Evolutionary conservation across 2,888 invertebrate genomes (phyloP).

Genomic region (Pseudeuparius sepicola): DNA sequence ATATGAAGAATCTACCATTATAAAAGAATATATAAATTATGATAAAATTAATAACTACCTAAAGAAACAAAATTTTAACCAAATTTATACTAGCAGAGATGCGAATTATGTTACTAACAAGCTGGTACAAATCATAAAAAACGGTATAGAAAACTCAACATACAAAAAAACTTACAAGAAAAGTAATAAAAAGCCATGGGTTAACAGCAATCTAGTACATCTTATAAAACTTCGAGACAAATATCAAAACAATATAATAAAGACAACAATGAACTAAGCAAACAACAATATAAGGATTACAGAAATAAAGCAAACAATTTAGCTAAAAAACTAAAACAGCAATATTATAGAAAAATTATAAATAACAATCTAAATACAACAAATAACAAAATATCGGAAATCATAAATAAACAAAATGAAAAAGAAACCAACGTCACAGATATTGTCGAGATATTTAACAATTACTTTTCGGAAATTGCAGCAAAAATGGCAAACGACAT

Average conservation of each 20-base stretch:
- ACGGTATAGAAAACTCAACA: neutral
- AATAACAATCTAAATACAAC: neutral
- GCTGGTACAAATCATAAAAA: constrained; percentile 1
- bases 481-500: constrained; percentile 1
- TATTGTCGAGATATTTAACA: no score
- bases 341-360: neutral
- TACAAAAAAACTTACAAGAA: neutral
- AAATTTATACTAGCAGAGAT: constrained; percentile 1
- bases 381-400: neutral
- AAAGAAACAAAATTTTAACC: neutral
- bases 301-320: constrained; percentile 4
- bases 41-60: neutral
- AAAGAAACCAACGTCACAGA: neutral
- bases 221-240: neutral
- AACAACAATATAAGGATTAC: neutral
- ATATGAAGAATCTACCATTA: neutral
- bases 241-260: neutral
- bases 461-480: neutral
- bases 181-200: constrained; percentile 2
- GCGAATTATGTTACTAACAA: neutral
- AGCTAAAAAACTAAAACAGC: neutral
- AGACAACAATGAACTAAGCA: neutral
- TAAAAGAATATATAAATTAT: no score
- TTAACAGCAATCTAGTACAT: neutral
- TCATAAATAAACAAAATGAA: constrained; percentile 1